phyloP scores from a whole-genome alignment of 2,113 vertebrate species.

The Addax nasomaculatus region DNA sequence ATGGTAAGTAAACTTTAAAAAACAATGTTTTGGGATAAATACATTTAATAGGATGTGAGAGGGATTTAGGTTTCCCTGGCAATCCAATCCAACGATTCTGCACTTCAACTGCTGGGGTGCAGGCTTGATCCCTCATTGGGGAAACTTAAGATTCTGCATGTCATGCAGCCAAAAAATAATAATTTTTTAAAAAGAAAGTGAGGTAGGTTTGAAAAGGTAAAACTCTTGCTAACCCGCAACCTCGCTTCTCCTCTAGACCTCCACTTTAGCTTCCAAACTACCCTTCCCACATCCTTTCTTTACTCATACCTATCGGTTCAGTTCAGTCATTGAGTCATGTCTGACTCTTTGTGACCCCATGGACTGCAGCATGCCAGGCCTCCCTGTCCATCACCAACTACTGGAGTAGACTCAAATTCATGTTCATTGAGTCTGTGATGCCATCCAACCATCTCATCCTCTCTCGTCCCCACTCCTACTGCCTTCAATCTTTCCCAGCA shows the following conservation, averaged over 20 bases:
- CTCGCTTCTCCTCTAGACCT: background rate
- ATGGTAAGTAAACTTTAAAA: background rate
- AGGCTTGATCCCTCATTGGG: background rate
- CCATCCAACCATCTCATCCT: background rate
- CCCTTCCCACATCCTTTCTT: background rate
- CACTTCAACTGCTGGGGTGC: background rate
- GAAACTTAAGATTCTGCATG: background rate
- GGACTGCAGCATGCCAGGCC: background rate
- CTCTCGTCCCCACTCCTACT: background rate
- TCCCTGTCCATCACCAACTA: background rate
- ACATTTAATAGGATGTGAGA: background rate
- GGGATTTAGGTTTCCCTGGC: background rate
- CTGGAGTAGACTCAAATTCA: background rate
- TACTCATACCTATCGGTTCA: background rate
- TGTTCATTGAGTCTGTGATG: background rate
- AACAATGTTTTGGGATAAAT: background rate
- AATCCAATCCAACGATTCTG: background rate
- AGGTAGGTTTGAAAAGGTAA: background rate
- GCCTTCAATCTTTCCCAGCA: background rate
- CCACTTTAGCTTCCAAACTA: background rate
- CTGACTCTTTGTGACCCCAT: rapidly evolving
- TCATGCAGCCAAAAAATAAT: background rate
- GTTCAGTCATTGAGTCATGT: background rate
- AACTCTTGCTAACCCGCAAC: background rate
- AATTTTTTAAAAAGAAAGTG: background rate